Conservation (phyloP, 2,888 invertebrate genomes). For the Apodemia zela region DNA sequence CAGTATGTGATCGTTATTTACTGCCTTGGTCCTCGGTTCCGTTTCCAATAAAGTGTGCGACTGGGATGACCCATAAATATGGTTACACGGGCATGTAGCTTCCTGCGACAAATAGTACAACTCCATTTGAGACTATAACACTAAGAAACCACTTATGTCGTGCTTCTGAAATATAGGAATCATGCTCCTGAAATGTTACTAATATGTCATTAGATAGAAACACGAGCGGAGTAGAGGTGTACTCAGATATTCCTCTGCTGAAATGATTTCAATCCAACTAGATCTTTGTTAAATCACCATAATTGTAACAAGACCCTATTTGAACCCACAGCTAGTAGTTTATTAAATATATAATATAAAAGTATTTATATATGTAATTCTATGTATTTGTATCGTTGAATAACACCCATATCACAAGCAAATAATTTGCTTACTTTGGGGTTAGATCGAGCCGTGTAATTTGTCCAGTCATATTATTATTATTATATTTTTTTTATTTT, state of each 20-base stretch:
- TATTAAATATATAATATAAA: too few relatives aligned
- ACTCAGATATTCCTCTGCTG: neutral
- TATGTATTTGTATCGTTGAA: too few relatives aligned
- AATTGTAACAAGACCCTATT: too few relatives aligned
- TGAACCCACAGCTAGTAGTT: too few relatives aligned
- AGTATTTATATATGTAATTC: too few relatives aligned
- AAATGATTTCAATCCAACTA: neutral
- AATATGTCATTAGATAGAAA: too few relatives aligned
- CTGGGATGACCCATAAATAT: neutral
- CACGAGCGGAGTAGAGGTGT: too few relatives aligned
- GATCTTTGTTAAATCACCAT: neutral
- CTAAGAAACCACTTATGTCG: neutral
- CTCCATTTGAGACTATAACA: neutral
- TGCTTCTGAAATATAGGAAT: neutral
- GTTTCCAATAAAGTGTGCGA: neutral
- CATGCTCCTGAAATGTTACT: neutral
- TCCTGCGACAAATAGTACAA: neutral
- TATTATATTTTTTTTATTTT: too few relatives aligned
- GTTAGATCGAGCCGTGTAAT: too few relatives aligned
- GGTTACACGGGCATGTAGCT: neutral
- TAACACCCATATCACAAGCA: too few relatives aligned
- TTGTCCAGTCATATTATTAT: too few relatives aligned
- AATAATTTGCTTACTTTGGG: too few relatives aligned
- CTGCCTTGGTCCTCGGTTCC: neutral
- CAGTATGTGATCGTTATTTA: conserved; percentile 18